A percentile compares a stretch with the other conserved stretches of the same genome.
phyloP scores from a whole-genome alignment of 2,797 vertebrate species.

The Stomatorhinus walkeri region DNA sequence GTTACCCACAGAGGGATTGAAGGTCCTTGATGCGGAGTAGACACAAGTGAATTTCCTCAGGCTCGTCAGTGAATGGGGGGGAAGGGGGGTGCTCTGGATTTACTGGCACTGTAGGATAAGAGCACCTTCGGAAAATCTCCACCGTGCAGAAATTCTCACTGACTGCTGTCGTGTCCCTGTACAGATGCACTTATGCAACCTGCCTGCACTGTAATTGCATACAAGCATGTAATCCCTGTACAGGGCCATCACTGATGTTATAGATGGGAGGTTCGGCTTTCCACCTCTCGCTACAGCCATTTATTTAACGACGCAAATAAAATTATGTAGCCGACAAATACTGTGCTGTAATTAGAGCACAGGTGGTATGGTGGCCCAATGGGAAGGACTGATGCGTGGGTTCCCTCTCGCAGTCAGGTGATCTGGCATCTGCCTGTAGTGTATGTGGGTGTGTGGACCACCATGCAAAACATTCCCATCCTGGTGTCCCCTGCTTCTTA shows the following conservation, averaged over 20 bases:
- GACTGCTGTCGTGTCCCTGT: background rate
- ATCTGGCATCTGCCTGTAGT: background rate
- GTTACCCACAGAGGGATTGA: background rate
- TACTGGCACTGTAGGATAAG: background rate
- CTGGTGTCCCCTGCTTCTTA: background rate
- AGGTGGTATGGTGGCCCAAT: background rate
- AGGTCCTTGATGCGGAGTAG: background rate
- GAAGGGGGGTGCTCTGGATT: background rate
- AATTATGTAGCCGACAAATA: background rate
- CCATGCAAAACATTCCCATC: background rate
- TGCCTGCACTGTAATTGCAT: background rate
- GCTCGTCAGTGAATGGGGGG: background rate
- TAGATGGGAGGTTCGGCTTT: background rate
- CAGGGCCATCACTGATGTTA: background rate
- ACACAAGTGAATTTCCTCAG: background rate
- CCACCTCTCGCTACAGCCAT: background rate
- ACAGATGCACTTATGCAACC: background rate
- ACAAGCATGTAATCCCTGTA: background rate
- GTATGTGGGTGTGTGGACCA: background rate
- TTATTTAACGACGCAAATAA: background rate
- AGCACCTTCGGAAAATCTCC: background rate
- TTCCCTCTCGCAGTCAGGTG: background rate
- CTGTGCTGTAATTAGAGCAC: background rate
- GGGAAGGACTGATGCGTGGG: background rate
- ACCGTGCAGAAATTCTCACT: background rate